Conservation (phyloP, 2,113 vertebrate genomes). For the Oryzias curvinotus region DNA sequence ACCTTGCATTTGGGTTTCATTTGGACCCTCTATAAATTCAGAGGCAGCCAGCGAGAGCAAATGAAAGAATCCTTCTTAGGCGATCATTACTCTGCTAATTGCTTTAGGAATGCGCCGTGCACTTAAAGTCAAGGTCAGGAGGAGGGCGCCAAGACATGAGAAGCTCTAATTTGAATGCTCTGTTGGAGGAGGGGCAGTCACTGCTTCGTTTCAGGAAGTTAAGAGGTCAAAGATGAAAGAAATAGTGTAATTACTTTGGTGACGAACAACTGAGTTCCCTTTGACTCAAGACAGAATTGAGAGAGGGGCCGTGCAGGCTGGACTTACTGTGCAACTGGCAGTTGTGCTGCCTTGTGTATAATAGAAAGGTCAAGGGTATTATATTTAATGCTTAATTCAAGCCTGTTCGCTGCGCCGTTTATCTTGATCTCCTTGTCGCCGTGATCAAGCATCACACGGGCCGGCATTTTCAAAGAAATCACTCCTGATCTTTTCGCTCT, state of each 20-base stretch:
- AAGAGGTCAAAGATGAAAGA: constrained; percentile 75
- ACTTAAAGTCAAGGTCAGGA: constrained; percentile 79
- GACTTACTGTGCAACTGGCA: constrained; percentile 34
- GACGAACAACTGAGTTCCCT: constrained; percentile 62
- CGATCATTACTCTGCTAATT: constrained; percentile 81
- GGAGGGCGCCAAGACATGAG: constrained; percentile 55
- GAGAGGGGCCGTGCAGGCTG: constrained; percentile 32
- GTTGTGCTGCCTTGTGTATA: constrained; percentile 37
- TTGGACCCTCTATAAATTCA: constrained; percentile 78
- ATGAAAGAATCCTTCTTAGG: constrained; percentile 80
- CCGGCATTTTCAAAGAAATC: constrained; percentile 51
- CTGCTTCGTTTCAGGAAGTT: constrained; percentile 52
- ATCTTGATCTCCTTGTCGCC: constrained; percentile 63
- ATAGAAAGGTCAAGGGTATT: constrained; percentile 75
- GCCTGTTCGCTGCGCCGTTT: constrained; percentile 37
- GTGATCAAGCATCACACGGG: constrained; percentile 39
- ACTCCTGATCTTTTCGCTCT: constrained; percentile 45
- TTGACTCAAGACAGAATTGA: constrained; percentile 51
- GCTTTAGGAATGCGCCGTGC: constrained; percentile 76
- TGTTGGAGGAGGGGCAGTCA: constrained; percentile 59
- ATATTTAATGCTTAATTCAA: constrained; percentile 62
- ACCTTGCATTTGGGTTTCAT: constrained; percentile 80
- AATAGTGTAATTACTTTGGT: constrained; percentile 72
- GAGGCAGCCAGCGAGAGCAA: constrained; percentile 75
- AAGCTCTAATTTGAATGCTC: constrained; percentile 72